These are phyloP conservation scores for Carapus acus DNA, from an alignment of 2,797 vertebrate genomes.

Conservation along the genomic window DNA sequence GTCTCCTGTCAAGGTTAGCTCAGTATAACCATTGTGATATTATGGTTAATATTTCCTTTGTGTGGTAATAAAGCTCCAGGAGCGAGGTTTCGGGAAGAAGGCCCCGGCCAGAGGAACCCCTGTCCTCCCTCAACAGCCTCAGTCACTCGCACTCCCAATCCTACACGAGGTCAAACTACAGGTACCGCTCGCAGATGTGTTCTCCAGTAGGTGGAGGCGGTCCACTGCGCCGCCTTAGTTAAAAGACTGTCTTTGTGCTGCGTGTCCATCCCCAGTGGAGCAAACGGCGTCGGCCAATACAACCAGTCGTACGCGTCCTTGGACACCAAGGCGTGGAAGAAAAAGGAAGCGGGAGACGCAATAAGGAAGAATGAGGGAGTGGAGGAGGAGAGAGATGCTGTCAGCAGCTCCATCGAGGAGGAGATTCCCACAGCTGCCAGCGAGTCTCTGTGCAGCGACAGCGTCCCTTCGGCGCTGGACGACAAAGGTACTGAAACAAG, in stretches of 20 bases:
- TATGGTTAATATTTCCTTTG: neutral
- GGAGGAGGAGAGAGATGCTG: conserved; percentile 63
- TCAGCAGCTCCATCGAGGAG: conserved; percentile 79
- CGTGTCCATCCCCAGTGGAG: conserved; percentile 37
- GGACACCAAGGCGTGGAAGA: conserved; percentile 47
- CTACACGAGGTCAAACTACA: conserved; percentile 74
- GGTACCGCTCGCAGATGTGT: conserved; percentile 61
- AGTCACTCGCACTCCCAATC: conserved; percentile 78
- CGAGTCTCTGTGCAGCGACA: conserved; percentile 79
- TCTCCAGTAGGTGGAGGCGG: too few relatives aligned
- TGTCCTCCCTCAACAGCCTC: conserved; percentile 71
- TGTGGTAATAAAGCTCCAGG: conserved; percentile 60
- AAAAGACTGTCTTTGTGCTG: neutral
- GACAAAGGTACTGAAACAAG: conserved; percentile 79
- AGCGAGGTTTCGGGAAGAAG: conserved; percentile 62
- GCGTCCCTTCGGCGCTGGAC: conserved; percentile 74
- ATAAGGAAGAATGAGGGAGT: conserved; percentile 55
- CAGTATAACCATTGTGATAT: too few relatives aligned
- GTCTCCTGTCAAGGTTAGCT: too few relatives aligned
- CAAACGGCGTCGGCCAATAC: conserved; percentile 72
- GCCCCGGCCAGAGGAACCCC: conserved; percentile 56
- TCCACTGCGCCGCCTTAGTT: neutral
- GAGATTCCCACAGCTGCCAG: conserved; percentile 73
- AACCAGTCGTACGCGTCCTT: conserved; percentile 69
- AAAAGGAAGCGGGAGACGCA: conserved; percentile 54